A percentile compares a stretch with the other conserved stretches of the same genome.
These are phyloP conservation scores for Drosophila mettleri DNA, from an alignment of 2,888 invertebrate species.

Conservation along the genomic window DNA sequence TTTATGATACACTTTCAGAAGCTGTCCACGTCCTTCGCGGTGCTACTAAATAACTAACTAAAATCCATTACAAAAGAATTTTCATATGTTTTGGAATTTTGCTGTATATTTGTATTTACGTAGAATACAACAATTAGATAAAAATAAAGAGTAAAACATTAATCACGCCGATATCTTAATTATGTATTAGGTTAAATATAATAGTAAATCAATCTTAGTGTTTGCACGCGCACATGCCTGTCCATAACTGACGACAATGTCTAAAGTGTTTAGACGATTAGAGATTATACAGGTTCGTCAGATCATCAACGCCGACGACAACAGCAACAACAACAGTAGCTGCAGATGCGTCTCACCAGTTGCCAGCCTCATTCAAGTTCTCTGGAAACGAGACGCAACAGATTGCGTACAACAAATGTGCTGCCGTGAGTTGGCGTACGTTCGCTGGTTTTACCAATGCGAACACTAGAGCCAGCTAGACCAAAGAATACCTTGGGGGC, in stretches of 20 bases:
- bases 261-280: slow-evolving; percentile 14
- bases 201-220: slow-evolving; percentile 62
- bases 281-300: slow-evolving; percentile 25
- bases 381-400: slow-evolving; percentile 69
- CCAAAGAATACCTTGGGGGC: slow-evolving; percentile 90
- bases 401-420: slow-evolving; percentile 71
- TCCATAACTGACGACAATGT: slow-evolving; percentile 6
- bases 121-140: slow-evolving; percentile 12
- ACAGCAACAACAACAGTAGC: slow-evolving; percentile 47
- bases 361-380: slow-evolving; percentile 78
- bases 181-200: slow-evolving; percentile 53
- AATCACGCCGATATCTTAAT: slow-evolving; percentile 29
- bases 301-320: slow-evolving; percentile 17
- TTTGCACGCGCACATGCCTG: slow-evolving; percentile 16
- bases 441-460: slow-evolving; percentile 77
- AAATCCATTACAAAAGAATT: neutral
- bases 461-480: slow-evolving; percentile 87
- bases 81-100: slow-evolving; percentile 4
- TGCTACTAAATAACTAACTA: slow-evolving; percentile 68
- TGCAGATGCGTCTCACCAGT: slow-evolving; percentile 70
- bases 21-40: slow-evolving; percentile 83
- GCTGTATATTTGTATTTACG: slow-evolving; percentile 22
- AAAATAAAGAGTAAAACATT: slow-evolving; percentile 16
- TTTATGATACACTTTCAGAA: slow-evolving; percentile 76
- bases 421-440: slow-evolving; percentile 60